Percentiles rank a stretch among this genome's conserved stretches.
phyloP scores from a whole-genome alignment of 2,797 vertebrate genomes.

The Mionectes olivaceus region DNA sequence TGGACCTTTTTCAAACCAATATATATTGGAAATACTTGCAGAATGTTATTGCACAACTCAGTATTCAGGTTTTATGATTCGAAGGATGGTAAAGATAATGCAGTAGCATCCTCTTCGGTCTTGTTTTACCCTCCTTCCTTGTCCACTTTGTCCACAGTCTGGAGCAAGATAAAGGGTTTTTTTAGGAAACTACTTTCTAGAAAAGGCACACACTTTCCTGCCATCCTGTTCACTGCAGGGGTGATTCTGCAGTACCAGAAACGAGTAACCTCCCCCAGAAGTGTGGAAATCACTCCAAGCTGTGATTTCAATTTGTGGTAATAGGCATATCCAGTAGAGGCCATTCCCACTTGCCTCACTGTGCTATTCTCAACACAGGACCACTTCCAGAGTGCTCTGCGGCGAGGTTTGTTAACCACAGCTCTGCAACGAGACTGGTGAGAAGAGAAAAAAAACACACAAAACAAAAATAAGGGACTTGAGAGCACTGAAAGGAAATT shows the following conservation, averaged over 20 bases:
- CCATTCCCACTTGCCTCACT: not conserved
- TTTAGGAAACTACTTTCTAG: not conserved
- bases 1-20: not conserved
- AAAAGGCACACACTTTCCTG: not conserved
- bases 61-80: not conserved
- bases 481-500: not conserved
- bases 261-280: not conserved
- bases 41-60: not conserved
- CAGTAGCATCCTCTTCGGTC: not conserved
- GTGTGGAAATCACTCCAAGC: not conserved
- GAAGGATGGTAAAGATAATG: not conserved
- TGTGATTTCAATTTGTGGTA: not conserved
- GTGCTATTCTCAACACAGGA: not conserved
- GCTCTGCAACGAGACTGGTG: not conserved
- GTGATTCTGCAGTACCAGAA: not conserved
- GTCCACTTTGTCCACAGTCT: fast-evolving
- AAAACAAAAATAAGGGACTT: not conserved
- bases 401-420: not conserved
- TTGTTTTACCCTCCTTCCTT: not conserved
- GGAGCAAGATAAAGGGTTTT: not conserved
- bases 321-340: not conserved
- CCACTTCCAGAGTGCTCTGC: not conserved
- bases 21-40: not conserved
- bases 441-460: not conserved
- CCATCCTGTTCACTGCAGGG: not conserved